Percentiles rank a stretch among this genome's conserved stretches.
phyloP scores from a whole-genome alignment of 2,113 vertebrate species.

The Montifringilla adamsi region DNA sequence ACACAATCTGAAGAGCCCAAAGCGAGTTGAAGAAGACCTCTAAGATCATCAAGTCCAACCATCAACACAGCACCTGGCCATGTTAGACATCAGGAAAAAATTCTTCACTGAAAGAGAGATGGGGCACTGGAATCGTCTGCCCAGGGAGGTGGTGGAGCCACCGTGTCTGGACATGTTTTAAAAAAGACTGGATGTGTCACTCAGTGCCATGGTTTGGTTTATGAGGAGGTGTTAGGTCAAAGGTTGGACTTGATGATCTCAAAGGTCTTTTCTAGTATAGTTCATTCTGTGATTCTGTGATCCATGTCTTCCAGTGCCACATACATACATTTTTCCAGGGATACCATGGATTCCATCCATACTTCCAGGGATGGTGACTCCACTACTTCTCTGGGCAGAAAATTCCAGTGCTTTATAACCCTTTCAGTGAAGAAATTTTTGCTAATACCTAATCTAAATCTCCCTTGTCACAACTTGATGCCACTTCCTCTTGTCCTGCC shows the following conservation, averaged over 20 bases:
- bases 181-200: background rate
- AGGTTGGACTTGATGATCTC: too few species aligned
- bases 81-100: background rate
- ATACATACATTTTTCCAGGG: background rate
- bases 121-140: background rate
- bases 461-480: background rate
- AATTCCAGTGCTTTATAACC: background rate
- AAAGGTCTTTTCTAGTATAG: background rate
- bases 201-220: background rate
- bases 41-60: background rate
- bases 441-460: background rate
- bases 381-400: background rate
- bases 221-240: background rate
- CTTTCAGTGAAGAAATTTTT: background rate
- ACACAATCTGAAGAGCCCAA: background rate
- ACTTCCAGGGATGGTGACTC: background rate
- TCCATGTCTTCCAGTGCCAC: background rate
- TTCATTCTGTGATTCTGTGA: background rate
- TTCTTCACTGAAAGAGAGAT: background rate
- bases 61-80: background rate
- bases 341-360: too few species aligned
- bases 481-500: background rate
- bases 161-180: rapidly evolving
- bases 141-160: background rate
- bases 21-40: background rate